A percentile compares a stretch with the other conserved stretches of the same genome.
Evolutionary conservation across 2,113 vertebrate species (phyloP).

Genomic region (Jaculus jaculus): DNA sequence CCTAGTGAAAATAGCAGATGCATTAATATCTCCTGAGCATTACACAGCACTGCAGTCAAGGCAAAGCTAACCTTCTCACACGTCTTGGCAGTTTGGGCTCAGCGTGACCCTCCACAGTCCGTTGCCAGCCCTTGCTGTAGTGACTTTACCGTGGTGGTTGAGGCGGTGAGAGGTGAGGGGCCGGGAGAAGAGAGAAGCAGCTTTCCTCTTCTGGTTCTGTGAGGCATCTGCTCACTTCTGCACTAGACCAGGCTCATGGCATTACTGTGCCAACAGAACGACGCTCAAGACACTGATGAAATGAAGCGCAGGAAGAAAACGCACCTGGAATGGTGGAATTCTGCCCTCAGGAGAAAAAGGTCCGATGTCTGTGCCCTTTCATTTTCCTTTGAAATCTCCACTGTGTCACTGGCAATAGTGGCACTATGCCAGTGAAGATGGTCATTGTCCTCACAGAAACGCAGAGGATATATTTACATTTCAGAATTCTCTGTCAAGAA

Average conservation of each 20-base stretch:
- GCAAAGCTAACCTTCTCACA: conserved; percentile 16
- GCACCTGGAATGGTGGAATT: not conserved
- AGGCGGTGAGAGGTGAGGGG: not conserved
- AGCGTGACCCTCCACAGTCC: not conserved
- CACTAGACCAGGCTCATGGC: conserved; percentile 24
- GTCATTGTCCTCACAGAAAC: not conserved
- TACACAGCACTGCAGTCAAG: conserved; percentile 41
- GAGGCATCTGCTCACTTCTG: conserved; percentile 41
- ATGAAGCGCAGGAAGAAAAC: conserved; percentile 2
- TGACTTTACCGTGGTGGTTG: not conserved
- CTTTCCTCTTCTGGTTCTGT: not conserved
- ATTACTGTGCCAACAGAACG: not conserved
- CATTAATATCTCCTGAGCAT: conserved; percentile 60
- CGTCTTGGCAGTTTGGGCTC: conserved; percentile 40
- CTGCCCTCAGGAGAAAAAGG: not conserved
- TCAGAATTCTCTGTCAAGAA: not conserved
- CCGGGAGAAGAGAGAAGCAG: not conserved
- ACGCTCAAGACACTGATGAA: not conserved
- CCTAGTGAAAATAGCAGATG: conserved; percentile 67
- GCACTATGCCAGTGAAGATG: not conserved
- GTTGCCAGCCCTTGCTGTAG: conserved; percentile 1
- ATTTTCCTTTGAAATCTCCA: not conserved
- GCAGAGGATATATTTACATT: not conserved
- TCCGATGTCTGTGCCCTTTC: conserved; percentile 12
- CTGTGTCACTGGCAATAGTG: not conserved